These are phyloP conservation scores for Brachyistius frenatus DNA, from an alignment of 2,113 vertebrate species.

Conservation along the genomic window DNA sequence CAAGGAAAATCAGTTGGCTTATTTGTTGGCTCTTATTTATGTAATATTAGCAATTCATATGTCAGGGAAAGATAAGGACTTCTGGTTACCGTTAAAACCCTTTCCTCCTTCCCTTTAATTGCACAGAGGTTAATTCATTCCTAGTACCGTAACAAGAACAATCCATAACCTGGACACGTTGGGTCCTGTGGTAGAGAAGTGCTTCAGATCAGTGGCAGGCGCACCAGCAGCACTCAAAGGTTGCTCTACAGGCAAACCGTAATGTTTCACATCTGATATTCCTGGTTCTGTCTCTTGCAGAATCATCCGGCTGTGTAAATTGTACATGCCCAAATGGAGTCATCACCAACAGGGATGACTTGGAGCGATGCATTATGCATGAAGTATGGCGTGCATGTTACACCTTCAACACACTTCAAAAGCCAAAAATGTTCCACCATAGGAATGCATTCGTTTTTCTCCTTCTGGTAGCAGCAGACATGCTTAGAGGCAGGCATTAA, in stretches of 20 bases:
- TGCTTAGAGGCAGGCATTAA: constrained; percentile 27
- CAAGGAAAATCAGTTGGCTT: not conserved
- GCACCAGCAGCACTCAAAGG: constrained; percentile 8
- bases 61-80: not conserved
- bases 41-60: not conserved
- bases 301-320: constrained; percentile 61
- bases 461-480: constrained; percentile 4
- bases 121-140: not conserved
- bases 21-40: not conserved
- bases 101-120: not conserved
- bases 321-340: constrained; percentile 55
- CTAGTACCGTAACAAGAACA: not conserved
- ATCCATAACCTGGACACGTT: not conserved
- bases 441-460: constrained; percentile 23
- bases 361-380: constrained; percentile 55
- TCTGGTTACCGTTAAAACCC: not conserved
- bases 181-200: not conserved
- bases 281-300: constrained; percentile 36
- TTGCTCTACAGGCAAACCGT: constrained; percentile 23
- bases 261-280: constrained; percentile 46
- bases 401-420: constrained; percentile 52
- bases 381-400: constrained; percentile 33
- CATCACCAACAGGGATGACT: constrained; percentile 49
- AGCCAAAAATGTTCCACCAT: constrained; percentile 21
- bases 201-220: constrained; percentile 25